Percentiles rank a stretch among this genome's conserved stretches.
Conservation (phyloP, 2,888 invertebrate genomes). For the Neoascia interrupta region DNA sequence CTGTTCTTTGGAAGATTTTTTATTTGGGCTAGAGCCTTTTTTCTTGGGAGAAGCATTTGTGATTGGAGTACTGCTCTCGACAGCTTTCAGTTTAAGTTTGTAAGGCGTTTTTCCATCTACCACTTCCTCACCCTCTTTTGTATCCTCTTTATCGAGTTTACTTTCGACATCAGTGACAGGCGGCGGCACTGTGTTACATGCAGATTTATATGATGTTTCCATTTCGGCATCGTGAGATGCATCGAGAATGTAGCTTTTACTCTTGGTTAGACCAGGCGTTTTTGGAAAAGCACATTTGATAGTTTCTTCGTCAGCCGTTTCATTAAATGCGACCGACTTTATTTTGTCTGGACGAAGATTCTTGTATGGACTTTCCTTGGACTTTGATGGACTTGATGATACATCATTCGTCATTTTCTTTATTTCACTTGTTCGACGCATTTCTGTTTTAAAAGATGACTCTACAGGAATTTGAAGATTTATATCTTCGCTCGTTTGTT, state of each 20-base stretch:
- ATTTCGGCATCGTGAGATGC: slow-evolving; percentile 37
- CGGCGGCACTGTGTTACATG: slow-evolving; percentile 7
- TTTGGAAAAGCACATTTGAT: slow-evolving; percentile 72
- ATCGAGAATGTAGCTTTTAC: slow-evolving; percentile 66
- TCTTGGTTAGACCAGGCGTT: slow-evolving; percentile 72
- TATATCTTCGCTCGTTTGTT: too few relatives aligned
- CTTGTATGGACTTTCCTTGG: too few relatives aligned
- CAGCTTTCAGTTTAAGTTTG: slow-evolving; percentile 41
- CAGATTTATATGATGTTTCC: slow-evolving; percentile 17
- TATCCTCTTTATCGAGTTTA: slow-evolving; percentile 7
- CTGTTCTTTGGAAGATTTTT: slow-evolving; percentile 10
- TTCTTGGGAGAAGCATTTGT: slow-evolving; percentile 30
- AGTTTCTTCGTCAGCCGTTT: slow-evolving; percentile 41
- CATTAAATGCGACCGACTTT: slow-evolving; percentile 72
- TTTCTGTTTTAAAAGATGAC: too few relatives aligned
- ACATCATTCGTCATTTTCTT: background rate
- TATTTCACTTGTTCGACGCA: too few relatives aligned
- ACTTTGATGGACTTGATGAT: slow-evolving; percentile 5
- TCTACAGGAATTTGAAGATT: too few relatives aligned
- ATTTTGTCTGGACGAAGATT: slow-evolving; percentile 4
- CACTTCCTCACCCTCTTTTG: slow-evolving; percentile 16
- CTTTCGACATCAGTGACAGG: slow-evolving; percentile 21
- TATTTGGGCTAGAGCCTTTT: background rate
- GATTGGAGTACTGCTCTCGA: slow-evolving; percentile 53
- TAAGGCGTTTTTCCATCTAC: slow-evolving; percentile 44